Base-by-base conservation (phyloP, 2,797 vertebrate species). In the Cyclopterus lumpus region DNA sequence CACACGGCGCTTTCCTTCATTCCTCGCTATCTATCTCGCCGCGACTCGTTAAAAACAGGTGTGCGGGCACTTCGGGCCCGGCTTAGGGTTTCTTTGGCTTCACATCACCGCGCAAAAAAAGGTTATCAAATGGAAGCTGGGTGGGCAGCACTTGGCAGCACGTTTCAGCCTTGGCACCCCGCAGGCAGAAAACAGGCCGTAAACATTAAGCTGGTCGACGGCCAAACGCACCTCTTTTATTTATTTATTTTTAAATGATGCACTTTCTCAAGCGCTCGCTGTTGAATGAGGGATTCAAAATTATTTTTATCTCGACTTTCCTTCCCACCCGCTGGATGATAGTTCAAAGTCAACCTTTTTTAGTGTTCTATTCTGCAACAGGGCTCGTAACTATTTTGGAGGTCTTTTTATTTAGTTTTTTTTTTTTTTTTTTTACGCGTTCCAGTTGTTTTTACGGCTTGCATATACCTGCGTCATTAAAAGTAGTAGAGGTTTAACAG, bases 111-210 rank as follows among this genome's bases (percentile, higher is more conserved):
- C 70, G 71, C 60, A 71, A 88, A 75, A 71, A 88, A 75, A 73
- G 77, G 65, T 77, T 67, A 77, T 84, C 44, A 61, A 83, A 69
- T 89, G 86, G 90, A 87, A 88, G 89, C 80, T 88, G 89, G 89
- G 92, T 91, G 92, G 91, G 90, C 90, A 85, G 79, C 78, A 57
- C 63, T 90, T 38, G 91, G 89, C 91, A 85, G 88, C 85, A 85
- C 77, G 65, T 88, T 72, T 84, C 74, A 67, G 40, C 63, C 15
- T 73, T 66, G 84, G 79, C 83, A 77, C 85, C 88, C 82, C 9
- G 58, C 79, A 67, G 87, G 75, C 61, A 65, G 46, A 80, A 91
- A n/a, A 77, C 65, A 53, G 83, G 80, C 80, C 28, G 46, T 88
- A 90, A 92, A 93, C 80, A 53, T 75, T 79, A 63, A 46, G 77